Conservation (phyloP, 1,140 invertebrate genomes). For the Theocolax elegans region DNA sequence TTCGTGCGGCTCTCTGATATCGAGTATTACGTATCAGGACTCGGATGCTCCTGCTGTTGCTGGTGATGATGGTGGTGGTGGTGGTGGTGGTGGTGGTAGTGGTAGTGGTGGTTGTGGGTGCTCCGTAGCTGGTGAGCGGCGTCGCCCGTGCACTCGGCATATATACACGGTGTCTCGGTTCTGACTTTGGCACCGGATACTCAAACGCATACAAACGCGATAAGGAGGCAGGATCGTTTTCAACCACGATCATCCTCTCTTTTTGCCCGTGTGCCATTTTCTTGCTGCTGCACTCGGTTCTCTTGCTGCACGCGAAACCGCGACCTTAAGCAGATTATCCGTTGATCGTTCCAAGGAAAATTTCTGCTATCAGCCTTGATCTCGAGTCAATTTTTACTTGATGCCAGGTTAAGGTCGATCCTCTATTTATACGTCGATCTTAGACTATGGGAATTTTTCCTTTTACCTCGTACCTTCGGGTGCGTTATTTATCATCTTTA, state of each 20-base stretch:
- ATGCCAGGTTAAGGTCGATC: too few relatives aligned
- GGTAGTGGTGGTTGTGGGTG: too few relatives aligned
- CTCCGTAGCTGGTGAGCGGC: too few relatives aligned
- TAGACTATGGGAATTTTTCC: too few relatives aligned
- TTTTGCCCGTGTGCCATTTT: background rate
- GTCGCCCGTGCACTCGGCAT: background rate
- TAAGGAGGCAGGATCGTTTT: background rate
- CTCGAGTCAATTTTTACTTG: too few relatives aligned
- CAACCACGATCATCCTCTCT: background rate
- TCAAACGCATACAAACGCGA: too few relatives aligned
- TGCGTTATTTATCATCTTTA: too few relatives aligned
- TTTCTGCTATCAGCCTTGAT: too few relatives aligned
- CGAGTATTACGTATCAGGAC: conserved; percentile 46
- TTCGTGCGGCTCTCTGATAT: conserved; percentile 43
- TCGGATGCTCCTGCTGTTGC: background rate
- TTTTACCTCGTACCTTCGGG: too few relatives aligned
- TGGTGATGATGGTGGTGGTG: too few relatives aligned
- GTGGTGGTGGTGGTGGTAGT: too few relatives aligned
- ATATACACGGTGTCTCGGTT: conserved; percentile 9
- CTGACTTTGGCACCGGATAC: background rate
- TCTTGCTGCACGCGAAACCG: background rate
- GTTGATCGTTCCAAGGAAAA: background rate
- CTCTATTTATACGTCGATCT: too few relatives aligned
- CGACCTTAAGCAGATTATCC: background rate
- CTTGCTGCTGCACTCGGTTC: background rate